Percentiles rank a stretch among this genome's conserved stretches.
phyloP scores from a whole-genome alignment of 2,888 invertebrate genomes.

The Oeneis ivallda region DNA sequence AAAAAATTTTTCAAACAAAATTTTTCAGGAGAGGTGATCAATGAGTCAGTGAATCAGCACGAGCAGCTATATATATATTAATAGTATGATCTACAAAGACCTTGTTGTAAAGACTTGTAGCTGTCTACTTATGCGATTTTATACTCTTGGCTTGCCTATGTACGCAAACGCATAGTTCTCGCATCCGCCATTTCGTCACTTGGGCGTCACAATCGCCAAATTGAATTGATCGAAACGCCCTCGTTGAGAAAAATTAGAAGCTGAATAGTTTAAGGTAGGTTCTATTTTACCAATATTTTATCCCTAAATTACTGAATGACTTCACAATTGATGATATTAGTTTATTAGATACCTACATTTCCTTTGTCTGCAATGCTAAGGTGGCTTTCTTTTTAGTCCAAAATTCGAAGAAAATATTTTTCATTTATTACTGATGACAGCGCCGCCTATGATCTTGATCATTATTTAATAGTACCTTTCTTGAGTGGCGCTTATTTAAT shows the following conservation, averaged over 20 bases:
- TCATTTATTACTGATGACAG: slow-evolving; percentile 62
- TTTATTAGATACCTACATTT: neutral
- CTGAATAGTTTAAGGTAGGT: slow-evolving; percentile 44
- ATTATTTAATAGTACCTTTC: slow-evolving; percentile 48
- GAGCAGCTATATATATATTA: no score
- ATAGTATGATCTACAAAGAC: no score
- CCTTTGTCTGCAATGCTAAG: slow-evolving; percentile 17
- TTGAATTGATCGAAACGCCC: slow-evolving; percentile 71
- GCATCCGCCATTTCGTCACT: slow-evolving; percentile 69
- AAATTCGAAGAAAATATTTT: slow-evolving; percentile 25
- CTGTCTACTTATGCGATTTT: no score
- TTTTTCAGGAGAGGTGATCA: no score
- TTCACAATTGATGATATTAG: slow-evolving; percentile 6
- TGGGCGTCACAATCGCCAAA: slow-evolving; percentile 69
- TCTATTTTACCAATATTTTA: no score
- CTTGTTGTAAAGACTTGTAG: no score
- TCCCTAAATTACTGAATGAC: slow-evolving; percentile 22
- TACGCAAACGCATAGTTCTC: slow-evolving; percentile 33
- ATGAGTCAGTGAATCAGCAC: no score
- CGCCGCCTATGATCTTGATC: slow-evolving; percentile 64
- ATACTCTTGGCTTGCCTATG: no score
- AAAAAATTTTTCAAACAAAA: no score
- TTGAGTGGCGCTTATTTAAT: slow-evolving; percentile 59
- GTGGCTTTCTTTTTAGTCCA: slow-evolving; percentile 20
- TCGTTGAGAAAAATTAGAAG: slow-evolving; percentile 68